Base-by-base conservation (phyloP, 2,113 vertebrate genomes). In the Colossoma macropomum region DNA sequence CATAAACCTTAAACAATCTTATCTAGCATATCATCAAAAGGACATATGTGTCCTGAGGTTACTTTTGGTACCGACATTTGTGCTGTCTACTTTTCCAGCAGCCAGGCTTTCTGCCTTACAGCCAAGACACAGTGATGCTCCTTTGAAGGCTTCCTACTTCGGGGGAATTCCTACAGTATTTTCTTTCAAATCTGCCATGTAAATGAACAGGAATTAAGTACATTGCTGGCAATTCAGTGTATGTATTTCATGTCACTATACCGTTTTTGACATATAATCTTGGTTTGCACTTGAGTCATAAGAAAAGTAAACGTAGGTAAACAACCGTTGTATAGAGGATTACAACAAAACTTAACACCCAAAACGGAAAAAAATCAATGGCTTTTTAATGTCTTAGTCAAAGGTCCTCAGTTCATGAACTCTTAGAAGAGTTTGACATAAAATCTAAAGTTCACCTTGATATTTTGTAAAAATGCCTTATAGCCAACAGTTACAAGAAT, bases 11-110 rank as follows among this genome's bases (percentile, higher is more conserved):
- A 34, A 82, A 85, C 72, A 80, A 89, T 88, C 79, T 81, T 87
- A 91, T 85, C 87, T 88, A 83, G 88, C 75, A 23, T 78, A 73
- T 94, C 92, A 88, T 92, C 90, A 89, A 90, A 76, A 84, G 79
- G 81, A 79, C 75, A 77, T 5, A 62, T 60, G 70, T 80, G 86
- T 78, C 88, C 86, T 80, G 78, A 73, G n/a, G 75, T 65, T 10
- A 19, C 63, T 28, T 75, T 41, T 71, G 65, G 77, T 60, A 48
- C 75, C 85, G 27, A 17, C 60, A 90, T 81, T 77, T 79, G 48
- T 54, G 34, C 76, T 81, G 88, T 65, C 75, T 59, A 80, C 52
- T 72, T 88, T 59, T 38, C 48, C 63, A 28, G 0, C 52, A 68
- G 86, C 66, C 30, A 60, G 25, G 2, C 28, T 28, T 28, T 59